Evolutionary conservation across 2,888 invertebrate genomes (phyloP), one percentile per base, ranked within the genome.

Genomic region (Leucania comma): DNA sequence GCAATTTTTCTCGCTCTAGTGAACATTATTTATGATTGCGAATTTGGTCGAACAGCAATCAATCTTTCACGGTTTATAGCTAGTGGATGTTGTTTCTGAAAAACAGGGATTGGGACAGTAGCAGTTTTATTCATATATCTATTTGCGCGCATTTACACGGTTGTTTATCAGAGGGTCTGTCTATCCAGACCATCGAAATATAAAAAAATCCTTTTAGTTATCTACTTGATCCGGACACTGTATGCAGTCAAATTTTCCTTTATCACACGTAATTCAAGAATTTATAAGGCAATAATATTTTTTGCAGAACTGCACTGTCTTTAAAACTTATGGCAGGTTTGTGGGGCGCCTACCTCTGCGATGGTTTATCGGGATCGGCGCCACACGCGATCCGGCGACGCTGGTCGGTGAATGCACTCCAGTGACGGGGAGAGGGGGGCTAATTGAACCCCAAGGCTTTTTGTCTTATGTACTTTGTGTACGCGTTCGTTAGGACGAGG

Each of bases 321-420:
- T 63, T 62, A 68, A 68, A 80, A 69, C 38, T 65, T 57, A 32
- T 66, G 71, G 81, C 67, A 64, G 77, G 75, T 64, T 69, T 70
- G 87, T 90, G 88, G 90, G 72, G 77, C 66, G 67, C 75, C 68
- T 82, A 87, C 76, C 79, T 62, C 79, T 72, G 82, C 87, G 92
- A 92, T 93, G 88, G 89, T 86, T 90, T 93, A 93, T 93, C 92
- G 86, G 81, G 81, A 64, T 68, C 81, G 94, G 93, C 93, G 95
- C 94, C 94, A 77, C 95, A 95, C 95, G 95, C 95, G 89, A 95
- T 85, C 74, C 80, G 68, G 72, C 77, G 63, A 53, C 54, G 38
- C 26, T 64, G 86, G 86, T 66, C 93, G 94, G 95, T 94, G 93
- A 94, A 94, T 95, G 95, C 92, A 94, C 94, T 91, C 88, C 71